phyloP scores from a whole-genome alignment of 2,888 invertebrate genomes.

The Lomographa bimaculata region DNA sequence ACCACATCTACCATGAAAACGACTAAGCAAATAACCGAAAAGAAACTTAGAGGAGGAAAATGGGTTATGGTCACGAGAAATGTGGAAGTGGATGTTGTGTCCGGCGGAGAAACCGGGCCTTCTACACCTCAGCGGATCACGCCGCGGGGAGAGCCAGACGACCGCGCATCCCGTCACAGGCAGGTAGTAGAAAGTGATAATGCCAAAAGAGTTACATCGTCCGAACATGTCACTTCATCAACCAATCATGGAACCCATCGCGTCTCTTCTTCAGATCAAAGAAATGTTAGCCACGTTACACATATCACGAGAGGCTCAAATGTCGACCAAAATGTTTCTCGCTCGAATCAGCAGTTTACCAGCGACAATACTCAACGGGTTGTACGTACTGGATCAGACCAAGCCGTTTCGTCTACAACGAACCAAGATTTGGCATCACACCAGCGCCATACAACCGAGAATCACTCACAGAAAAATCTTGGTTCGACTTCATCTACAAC shows the following conservation, averaged over 20 bases:
- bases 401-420: conserved; percentile 40
- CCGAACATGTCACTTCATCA: conserved; percentile 47
- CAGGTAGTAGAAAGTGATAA: conserved; percentile 37
- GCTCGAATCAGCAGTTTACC: conserved; percentile 46
- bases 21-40: conserved; percentile 82
- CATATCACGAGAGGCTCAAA: conserved; percentile 39
- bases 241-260: conserved; percentile 44
- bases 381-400: conserved; percentile 42
- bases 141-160: conserved; percentile 35
- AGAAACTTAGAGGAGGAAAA: conserved; percentile 77
- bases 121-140: conserved; percentile 21
- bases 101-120: conserved; percentile 43
- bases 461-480: conserved; percentile 39
- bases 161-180: conserved; percentile 34
- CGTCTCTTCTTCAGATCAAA: conserved; percentile 37
- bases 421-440: conserved; percentile 40
- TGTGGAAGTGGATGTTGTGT: conserved; percentile 85
- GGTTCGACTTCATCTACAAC: conserved; percentile 35
- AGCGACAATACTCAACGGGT: conserved; percentile 38
- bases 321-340: conserved; percentile 45
- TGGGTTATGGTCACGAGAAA: conserved; percentile 82
- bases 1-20: conserved; percentile 78
- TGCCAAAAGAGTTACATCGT: conserved; percentile 45
- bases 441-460: conserved; percentile 35
- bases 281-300: conserved; percentile 37